Percentiles rank a stretch among this genome's conserved stretches.
These are phyloP conservation scores for Pelodytes ibericus DNA, from an alignment of 2,797 vertebrate genomes.

Conservation along the genomic window DNA sequence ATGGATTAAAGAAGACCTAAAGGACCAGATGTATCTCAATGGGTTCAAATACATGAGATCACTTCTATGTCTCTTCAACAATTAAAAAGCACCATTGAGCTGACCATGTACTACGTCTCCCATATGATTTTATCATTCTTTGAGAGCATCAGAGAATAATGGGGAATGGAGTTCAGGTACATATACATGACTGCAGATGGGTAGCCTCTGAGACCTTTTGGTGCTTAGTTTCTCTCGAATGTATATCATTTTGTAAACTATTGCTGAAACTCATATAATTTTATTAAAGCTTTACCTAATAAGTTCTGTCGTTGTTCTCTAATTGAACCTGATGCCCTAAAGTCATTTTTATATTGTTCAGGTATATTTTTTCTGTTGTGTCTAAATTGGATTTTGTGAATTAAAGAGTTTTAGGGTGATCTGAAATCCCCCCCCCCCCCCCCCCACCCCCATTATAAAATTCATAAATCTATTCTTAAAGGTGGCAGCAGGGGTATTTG, in stretches of 20 bases:
- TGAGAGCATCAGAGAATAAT: no score
- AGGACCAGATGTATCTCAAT: no score
- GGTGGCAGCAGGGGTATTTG: background rate
- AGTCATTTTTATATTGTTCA: conserved; percentile 25
- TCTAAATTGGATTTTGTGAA: conserved; percentile 40
- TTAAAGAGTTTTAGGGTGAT: conserved; percentile 6
- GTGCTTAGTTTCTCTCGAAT: background rate
- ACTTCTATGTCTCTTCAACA: no score
- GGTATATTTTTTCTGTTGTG: conserved; percentile 2
- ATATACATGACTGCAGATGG: no score
- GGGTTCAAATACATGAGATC: no score
- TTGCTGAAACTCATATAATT: conserved; percentile 19
- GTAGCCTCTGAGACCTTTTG: no score
- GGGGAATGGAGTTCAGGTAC: no score
- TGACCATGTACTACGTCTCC: no score
- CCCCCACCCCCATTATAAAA: background rate
- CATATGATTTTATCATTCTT: no score
- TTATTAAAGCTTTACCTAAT: conserved; percentile 40
- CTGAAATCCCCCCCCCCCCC: background rate
- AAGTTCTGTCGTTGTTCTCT: conserved; percentile 31
- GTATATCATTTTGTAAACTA: conserved; percentile 20
- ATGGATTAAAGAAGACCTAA: no score
- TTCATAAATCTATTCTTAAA: background rate
- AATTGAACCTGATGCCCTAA: conserved; percentile 41
- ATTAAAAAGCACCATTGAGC: no score